Evolutionary conservation across 2,113 vertebrate species (phyloP), one percentile per base, ranked within the genome.

Genomic region (Laticauda laticaudata): DNA sequence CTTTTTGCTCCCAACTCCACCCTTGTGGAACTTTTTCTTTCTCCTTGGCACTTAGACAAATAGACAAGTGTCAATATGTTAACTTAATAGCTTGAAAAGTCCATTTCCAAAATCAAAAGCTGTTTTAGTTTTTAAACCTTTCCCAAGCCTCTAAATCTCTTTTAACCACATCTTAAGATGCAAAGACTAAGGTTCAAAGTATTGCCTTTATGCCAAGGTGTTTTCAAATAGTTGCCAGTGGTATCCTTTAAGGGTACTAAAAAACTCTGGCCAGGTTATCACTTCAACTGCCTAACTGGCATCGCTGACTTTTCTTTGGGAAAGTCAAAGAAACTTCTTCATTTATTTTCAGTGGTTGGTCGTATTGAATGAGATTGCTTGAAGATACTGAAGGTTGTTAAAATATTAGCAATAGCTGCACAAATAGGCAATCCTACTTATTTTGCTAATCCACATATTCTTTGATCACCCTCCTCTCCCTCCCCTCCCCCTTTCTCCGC

Each of bases 151-250:
- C 81, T 29, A 69, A 5, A n/a, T 20, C 51, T 14, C 57, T n/a
- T 55, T 90, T n/a, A 6, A 9, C 4, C 7, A 3, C 20, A 18
- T 43, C 24, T 20, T 55, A 11, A 53, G 20, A 34, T 9, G 54
- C 12, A 81, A 29, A 2, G 23, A 4, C 10, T 34, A 7, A n/a
- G 86, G 7, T 43, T 3, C 45, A 2, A 54, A 90, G 1, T 61
- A 21, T 2, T 61, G 24, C 2, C 0, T 0, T 0, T 20, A 18
- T 9, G 29, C 12, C 6, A 7, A 45, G 5, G 2, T 2, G 45
- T 75, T 59, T 86, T 48, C 54, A 54, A 56, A 26, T 3, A 39
- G 15, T 4, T 29, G 24, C 26, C 2, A 11, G 26, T 56, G 0
- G 21, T 59, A 39, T 23, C n/a, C 23, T 15, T 57, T 5, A 69